phyloP scores from a whole-genome alignment of 2,888 invertebrate genomes.

The Lasioglossum vierecki region DNA sequence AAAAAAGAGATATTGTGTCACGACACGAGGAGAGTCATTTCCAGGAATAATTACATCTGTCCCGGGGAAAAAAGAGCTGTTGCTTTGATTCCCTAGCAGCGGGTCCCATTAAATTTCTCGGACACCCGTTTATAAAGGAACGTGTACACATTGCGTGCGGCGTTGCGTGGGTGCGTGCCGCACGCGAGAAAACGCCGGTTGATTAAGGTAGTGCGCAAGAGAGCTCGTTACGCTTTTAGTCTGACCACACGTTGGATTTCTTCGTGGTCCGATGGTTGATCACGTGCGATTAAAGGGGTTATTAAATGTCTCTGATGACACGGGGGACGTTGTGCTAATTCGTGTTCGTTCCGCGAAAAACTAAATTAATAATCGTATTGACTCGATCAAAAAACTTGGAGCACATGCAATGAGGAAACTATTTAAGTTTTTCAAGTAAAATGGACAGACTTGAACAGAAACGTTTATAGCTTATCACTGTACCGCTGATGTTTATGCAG shows the following conservation, averaged over 20 bases:
- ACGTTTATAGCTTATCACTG: no score
- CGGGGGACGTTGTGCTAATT: background rate
- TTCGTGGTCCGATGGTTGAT: constrained; percentile 25
- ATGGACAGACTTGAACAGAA: background rate
- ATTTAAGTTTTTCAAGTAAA: background rate
- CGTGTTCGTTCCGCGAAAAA: background rate
- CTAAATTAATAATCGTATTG: background rate
- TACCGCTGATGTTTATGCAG: no score
- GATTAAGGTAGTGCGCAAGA: constrained; percentile 62
- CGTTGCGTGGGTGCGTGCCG: constrained; percentile 57
- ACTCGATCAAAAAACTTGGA: no score
- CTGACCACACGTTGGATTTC: constrained; percentile 32
- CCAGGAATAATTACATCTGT: constrained; percentile 39
- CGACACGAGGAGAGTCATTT: constrained; percentile 14
- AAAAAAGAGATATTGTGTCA: constrained; percentile 12
- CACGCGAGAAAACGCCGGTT: constrained; percentile 60
- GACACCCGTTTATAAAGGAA: constrained; percentile 37
- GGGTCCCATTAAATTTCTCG: constrained; percentile 23
- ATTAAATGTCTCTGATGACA: constrained; percentile 16
- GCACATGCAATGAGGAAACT: no score
- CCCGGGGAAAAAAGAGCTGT: background rate
- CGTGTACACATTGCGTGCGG: constrained; percentile 47
- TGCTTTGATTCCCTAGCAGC: constrained; percentile 42
- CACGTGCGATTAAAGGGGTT: background rate
- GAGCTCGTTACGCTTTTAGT: constrained; percentile 29